A percentile compares a stretch with the other conserved stretches of the same genome.
These are phyloP conservation scores for Alligator sinensis DNA, from an alignment of 2,113 vertebrate genomes.

Conservation along the genomic window DNA sequence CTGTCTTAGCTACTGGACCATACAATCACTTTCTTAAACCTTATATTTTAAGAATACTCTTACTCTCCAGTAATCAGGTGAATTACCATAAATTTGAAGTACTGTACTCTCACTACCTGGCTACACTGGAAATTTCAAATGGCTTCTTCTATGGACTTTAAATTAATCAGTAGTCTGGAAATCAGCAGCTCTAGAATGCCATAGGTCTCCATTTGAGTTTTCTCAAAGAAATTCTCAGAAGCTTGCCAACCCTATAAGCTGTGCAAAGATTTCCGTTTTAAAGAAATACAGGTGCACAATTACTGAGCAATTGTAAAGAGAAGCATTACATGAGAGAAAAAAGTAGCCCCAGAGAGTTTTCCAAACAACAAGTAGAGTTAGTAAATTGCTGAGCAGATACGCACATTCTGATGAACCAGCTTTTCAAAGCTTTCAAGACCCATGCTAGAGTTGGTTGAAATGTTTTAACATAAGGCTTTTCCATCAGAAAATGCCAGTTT, in stretches of 20 bases:
- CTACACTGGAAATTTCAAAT: background rate
- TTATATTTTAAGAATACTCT: background rate
- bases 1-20: background rate
- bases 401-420: background rate
- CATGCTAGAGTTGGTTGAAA: background rate
- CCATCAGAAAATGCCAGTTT: background rate
- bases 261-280: background rate
- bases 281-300: background rate
- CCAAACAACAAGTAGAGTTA: background rate
- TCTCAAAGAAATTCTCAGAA: background rate
- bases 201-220: background rate
- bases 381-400: background rate
- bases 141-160: background rate
- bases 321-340: background rate
- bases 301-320: background rate
- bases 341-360: background rate
- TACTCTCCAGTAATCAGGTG: background rate
- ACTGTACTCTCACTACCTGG: background rate
- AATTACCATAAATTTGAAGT: background rate
- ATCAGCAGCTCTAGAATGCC: background rate
- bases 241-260: background rate
- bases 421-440: background rate
- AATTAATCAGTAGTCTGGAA: background rate
- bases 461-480: background rate
- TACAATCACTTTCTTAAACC: rapidly evolving